phyloP scores from a whole-genome alignment of 2,113 vertebrate species.

The Trichechus manatus region DNA sequence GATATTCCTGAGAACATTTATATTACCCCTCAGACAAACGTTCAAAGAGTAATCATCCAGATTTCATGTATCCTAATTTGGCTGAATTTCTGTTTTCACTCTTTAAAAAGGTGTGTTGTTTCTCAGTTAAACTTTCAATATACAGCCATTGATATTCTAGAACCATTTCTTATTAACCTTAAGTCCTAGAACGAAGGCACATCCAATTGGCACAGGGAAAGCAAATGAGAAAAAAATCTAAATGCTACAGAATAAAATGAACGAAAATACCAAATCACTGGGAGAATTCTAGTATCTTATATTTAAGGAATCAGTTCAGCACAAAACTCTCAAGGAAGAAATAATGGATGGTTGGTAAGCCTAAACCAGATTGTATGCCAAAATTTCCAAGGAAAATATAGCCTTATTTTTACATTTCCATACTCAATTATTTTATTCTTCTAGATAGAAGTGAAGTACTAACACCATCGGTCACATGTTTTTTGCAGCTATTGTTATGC shows the following conservation, averaged over 20 bases:
- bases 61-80: slow-evolving; percentile 41
- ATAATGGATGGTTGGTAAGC: not conserved
- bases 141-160: not conserved
- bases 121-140: not conserved
- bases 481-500: not conserved
- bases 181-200: not conserved
- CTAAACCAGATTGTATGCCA: not conserved
- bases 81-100: slow-evolving; percentile 26
- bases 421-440: not conserved
- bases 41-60: slow-evolving; percentile 53
- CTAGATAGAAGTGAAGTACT: not conserved
- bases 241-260: not conserved
- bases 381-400: not conserved
- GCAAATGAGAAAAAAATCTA: not conserved
- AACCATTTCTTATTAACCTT: not conserved
- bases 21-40: not conserved
- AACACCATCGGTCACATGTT: not conserved
- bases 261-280: not conserved
- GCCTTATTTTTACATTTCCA: not conserved
- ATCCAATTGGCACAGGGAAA: slow-evolving; percentile 11
- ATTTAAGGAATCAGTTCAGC: not conserved
- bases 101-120: not conserved
- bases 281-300: not conserved
- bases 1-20: slow-evolving; percentile 47
- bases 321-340: not conserved